Base-by-base conservation (phyloP, 2,888 invertebrate genomes). In the Campopleginae sp. region DNA sequence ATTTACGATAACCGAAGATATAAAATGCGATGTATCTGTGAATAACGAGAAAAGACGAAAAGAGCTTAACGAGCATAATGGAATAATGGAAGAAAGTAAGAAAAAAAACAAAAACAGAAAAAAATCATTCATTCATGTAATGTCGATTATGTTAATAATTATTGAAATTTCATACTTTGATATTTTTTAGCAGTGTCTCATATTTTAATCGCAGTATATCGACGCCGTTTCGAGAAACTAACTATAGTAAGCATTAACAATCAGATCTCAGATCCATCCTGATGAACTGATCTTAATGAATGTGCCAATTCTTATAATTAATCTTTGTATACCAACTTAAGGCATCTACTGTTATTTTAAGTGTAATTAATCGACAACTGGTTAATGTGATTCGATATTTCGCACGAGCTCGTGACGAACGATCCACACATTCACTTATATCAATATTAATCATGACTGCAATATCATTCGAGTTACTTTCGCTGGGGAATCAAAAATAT, bases 291-390 rank as follows among this genome's bases (percentile, higher is more conserved):
- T 58, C 42, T 72, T 51, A 14, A 70, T 42, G 54, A 77, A 84
- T 68, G 80, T 84, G 84, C 84, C 84, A 84, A 84, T 31, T 33
- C 54, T 44, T 66, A 19, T 31, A 19, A 84, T 77, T 46, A 61
- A 84, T 66, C 31, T 76, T 71, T 80, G 58, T 42, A 42, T 31
- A 70, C 75, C 51, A 70, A 38, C 19, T 23, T 75, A 33, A 54
- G 46, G 33, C 44, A 71, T 66, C 12, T 46, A 42, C 19, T 12
- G 23, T 48, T 7, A 63, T 31, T 48, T 66, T 27, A 42, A 54
- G 80, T 54, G 51, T 78, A 42, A 80, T 80, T 76, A 66, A 76
- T 72, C 27, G 4, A 46, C 38, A 33, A 78, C 17, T 66, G 48
- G 44, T 71, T 23, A 51, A 75, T 33, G 44, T 54, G 44, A 71